Conservation (phyloP, 2,797 vertebrate genomes). For the Notolabrus celidotus region DNA sequence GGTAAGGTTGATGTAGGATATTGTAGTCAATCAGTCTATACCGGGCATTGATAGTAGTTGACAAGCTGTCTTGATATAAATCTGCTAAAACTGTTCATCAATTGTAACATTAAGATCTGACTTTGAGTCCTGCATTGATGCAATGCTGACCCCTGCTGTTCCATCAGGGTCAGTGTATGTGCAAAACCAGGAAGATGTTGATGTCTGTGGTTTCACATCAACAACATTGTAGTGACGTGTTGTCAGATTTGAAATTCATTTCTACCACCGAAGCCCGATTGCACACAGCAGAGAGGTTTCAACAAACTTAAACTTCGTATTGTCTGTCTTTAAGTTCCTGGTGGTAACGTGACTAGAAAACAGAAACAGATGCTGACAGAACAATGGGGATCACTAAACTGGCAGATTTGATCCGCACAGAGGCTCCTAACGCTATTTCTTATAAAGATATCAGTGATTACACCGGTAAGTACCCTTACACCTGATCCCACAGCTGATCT, state of each 20-base stretch:
- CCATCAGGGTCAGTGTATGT: neutral
- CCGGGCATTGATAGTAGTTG: no score
- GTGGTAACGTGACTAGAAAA: neutral
- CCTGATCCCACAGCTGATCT: accelerated
- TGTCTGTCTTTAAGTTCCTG: no score
- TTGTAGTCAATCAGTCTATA: no score
- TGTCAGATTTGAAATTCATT: neutral
- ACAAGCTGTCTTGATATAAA: no score
- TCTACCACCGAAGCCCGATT: neutral
- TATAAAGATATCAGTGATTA: constrained; percentile 83
- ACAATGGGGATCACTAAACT: constrained; percentile 86
- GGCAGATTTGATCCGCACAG: constrained; percentile 79
- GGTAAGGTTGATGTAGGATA: no score
- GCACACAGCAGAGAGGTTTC: accelerated
- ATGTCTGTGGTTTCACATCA: neutral
- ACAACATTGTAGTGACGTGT: neutral
- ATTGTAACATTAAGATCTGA: no score
- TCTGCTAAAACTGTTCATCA: no score
- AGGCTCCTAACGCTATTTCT: constrained; percentile 71
- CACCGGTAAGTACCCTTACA: constrained; percentile 67
- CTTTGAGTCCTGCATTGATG: no score
- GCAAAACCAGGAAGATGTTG: constrained; percentile 22
- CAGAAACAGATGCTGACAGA: neutral
- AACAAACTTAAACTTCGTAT: accelerated
- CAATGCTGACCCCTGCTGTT: constrained; percentile 43